Evolutionary conservation across 1,140 invertebrate genomes (phyloP).

Genomic region (Eumaeus atala): DNA sequence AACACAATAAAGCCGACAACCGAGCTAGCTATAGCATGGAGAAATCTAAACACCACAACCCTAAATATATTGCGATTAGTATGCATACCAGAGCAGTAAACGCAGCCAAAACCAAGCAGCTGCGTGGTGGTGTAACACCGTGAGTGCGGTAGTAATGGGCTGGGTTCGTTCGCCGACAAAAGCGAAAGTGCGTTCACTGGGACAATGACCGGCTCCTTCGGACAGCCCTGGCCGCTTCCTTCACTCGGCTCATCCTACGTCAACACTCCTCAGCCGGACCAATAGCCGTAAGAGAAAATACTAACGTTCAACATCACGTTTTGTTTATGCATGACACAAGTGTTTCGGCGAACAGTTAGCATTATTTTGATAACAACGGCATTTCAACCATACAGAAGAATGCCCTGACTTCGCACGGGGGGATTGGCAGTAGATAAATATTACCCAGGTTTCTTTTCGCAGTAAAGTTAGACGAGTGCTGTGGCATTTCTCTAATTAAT

Average conservation of each 20-base stretch:
- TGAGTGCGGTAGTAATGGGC: slow-evolving; percentile 66
- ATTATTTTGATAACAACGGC: no score
- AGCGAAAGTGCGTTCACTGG: slow-evolving; percentile 72
- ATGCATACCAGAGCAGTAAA: slow-evolving; percentile 57
- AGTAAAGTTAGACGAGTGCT: no score
- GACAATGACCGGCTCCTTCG: slow-evolving; percentile 69
- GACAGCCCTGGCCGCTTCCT: slow-evolving; percentile 47
- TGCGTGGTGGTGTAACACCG: slow-evolving; percentile 63
- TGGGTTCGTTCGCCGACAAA: slow-evolving; percentile 71
- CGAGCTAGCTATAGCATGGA: slow-evolving; percentile 32
- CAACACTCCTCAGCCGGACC: slow-evolving; percentile 14
- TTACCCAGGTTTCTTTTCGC: no score
- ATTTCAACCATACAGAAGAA: no score
- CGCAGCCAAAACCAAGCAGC: slow-evolving; percentile 57
- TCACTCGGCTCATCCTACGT: slow-evolving; percentile 41
- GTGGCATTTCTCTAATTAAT: no score
- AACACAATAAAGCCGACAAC: no score
- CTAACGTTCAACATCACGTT: slow-evolving; percentile 18
- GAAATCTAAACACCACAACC: slow-evolving; percentile 62
- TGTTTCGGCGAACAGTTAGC: no score
- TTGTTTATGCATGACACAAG: no score
- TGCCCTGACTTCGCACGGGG: no score
- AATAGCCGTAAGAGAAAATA: slow-evolving; percentile 3
- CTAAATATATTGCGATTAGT: slow-evolving; percentile 55
- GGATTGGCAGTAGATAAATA: no score